Conservation (phyloP, 2,888 invertebrate species). For the Beris chalybata region DNA sequence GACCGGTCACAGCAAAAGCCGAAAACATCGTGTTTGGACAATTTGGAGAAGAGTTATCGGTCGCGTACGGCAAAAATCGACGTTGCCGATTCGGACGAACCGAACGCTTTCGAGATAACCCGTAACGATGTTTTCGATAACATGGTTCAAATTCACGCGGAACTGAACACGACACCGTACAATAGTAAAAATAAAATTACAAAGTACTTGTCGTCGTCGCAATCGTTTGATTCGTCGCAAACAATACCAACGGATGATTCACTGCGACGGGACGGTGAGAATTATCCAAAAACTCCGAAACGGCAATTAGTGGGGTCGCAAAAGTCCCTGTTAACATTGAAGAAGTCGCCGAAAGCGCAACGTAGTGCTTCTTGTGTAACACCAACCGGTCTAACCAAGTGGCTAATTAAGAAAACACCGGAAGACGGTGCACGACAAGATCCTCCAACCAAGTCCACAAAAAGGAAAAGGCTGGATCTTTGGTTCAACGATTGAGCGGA, state of each 20-base stretch:
- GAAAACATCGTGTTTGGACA: constrained; percentile 50
- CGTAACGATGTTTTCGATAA: constrained; percentile 48
- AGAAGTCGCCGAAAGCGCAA: constrained; percentile 12
- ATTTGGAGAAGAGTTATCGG: constrained; percentile 51
- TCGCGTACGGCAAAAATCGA: constrained; percentile 34
- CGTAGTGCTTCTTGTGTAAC: constrained; percentile 13
- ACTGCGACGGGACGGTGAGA: constrained; percentile 34
- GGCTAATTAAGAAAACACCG: constrained; percentile 32
- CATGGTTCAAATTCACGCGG: constrained; percentile 48
- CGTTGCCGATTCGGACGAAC: constrained; percentile 23
- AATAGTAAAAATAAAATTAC: constrained; percentile 48
- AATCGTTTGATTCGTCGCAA: constrained; percentile 22
- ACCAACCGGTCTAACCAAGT: constrained; percentile 32
- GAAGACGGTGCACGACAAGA: not conserved
- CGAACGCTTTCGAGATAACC: constrained; percentile 2
- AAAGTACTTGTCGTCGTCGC: constrained; percentile 40
- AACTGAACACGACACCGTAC: constrained; percentile 45
- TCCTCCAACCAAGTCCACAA: constrained; percentile 11
- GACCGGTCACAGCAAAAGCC: constrained; percentile 43
- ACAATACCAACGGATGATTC: not conserved
- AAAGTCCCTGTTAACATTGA: constrained; percentile 28
- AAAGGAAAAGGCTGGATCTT: constrained; percentile 32
- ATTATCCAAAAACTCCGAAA: constrained; percentile 49
- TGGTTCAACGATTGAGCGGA: constrained; percentile 30
- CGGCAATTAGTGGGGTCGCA: constrained; percentile 41